Evolutionary conservation across 1,140 invertebrate species (phyloP).

Genomic region (Orchestia grillus): DNA sequence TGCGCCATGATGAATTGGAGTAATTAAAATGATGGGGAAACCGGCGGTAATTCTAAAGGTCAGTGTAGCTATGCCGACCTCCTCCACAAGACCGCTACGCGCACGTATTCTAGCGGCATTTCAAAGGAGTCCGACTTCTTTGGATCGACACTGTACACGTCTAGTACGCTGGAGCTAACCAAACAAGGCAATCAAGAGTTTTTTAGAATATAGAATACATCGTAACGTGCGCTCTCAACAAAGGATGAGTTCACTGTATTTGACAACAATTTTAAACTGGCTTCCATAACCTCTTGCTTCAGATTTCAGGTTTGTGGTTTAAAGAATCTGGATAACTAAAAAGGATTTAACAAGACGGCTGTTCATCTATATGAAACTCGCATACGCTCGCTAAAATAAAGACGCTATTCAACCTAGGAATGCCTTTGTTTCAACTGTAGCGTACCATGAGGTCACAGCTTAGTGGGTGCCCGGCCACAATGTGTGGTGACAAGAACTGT

Average conservation of each 20-base stretch:
- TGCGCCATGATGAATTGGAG: background rate
- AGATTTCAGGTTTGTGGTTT: background rate
- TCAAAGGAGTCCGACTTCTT: background rate
- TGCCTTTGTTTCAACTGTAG: background rate
- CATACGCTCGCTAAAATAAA: background rate
- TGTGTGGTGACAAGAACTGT: background rate
- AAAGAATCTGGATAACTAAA: background rate
- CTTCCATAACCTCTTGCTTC: background rate
- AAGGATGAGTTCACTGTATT: background rate
- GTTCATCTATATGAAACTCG: background rate
- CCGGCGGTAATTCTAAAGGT: background rate
- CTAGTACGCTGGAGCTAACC: background rate
- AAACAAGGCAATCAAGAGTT: background rate
- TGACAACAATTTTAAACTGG: background rate
- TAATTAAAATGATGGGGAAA: background rate
- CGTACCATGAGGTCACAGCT: background rate
- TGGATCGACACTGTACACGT: background rate
- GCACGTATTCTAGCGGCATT: background rate
- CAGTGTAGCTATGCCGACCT: background rate
- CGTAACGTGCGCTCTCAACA: background rate
- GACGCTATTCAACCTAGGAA: background rate
- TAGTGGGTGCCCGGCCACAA: background rate
- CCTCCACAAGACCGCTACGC: background rate
- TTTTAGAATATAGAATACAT: background rate
- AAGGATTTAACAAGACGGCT: background rate